These are phyloP conservation scores for Pristionchus entomophagus DNA, from an alignment of 2,888 invertebrate genomes.

Conservation along the genomic window DNA sequence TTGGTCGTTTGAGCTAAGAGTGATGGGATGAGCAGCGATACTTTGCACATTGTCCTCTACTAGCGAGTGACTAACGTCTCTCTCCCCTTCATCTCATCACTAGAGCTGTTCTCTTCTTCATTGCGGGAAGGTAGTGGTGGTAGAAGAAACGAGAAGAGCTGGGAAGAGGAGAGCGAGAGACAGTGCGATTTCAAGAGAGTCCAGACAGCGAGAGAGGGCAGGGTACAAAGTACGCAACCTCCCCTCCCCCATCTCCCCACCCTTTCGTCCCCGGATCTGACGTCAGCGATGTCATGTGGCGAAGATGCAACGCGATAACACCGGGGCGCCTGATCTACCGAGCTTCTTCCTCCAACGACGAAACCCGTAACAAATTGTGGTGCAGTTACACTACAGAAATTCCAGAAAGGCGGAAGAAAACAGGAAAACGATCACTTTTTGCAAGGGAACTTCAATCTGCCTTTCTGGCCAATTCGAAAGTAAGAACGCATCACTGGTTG, in stretches of 20 bases:
- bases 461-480: too few relatives aligned
- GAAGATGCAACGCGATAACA: conserved; percentile 10
- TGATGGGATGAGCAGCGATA: background rate
- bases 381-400: too few relatives aligned
- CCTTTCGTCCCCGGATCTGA: conserved; percentile 8
- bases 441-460: too few relatives aligned
- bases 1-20: background rate
- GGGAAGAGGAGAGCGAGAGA: background rate
- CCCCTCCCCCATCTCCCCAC: background rate
- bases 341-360: too few relatives aligned
- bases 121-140: background rate
- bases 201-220: conserved; percentile 31
- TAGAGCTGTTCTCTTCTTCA: conserved; percentile 23
- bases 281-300: conserved; percentile 30
- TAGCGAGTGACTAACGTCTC: conserved; percentile 11
- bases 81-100: background rate
- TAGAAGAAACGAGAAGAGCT: conserved; percentile 8
- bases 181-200: background rate
- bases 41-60: conserved; percentile 31
- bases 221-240: conserved; percentile 38
- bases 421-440: too few relatives aligned
- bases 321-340: background rate
- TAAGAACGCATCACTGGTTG: too few relatives aligned
- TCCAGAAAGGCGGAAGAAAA: too few relatives aligned
- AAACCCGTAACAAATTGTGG: too few relatives aligned